Evolutionary conservation across 2,888 invertebrate genomes (phyloP), one percentile per base, ranked within the genome.

Genomic region (Chymomyza procnemis): DNA sequence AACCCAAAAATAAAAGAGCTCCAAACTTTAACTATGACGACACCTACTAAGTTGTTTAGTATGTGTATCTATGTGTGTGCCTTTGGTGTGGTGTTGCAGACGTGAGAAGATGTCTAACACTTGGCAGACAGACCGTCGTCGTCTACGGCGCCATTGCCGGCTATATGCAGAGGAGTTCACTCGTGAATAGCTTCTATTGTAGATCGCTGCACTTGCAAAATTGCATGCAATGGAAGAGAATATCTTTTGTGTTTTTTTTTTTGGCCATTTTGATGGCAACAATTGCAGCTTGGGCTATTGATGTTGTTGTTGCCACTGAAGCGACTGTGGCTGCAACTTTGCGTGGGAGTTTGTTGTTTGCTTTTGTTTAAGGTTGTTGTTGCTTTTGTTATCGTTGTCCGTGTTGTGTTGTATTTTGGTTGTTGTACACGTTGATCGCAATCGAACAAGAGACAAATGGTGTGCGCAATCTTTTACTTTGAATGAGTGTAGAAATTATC

Each of bases 391-490:
- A 1, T 4, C n/a, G 26, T 26, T 26, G 26, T 22, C 57, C 57
- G 30, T 50, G 61, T 48, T 50, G 52, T 59, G 64, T 64, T 46
- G 70, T 65, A 4, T 48, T 61, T 66, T 64, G 68, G 68, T 64
- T 74, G 66, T 61, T 73, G 67, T 60, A 66, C 66, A 54, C 63
- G 69, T 58, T 82, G 89, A 88, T 89, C 76, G 63, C 72, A 79
- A 89, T 89, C 88, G 78, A 75, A 73, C 75, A 71, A 79, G 79
- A 88, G 88, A 89, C 88, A 88, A 89, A 88, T 88, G 79, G 85
- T 88, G 88, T 88, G 88, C 86, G 86, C 89, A 88, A 88, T 88
- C 87, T 87, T 80, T 77, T 84, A 82, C 76, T 79, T 72, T 71
- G 69, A 85, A 74, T 80, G 75, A 80, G 74, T 85, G 73, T 75